Evolutionary conservation across 2,888 invertebrate species (phyloP).

Genomic region (Allolobophora icterica): DNA sequence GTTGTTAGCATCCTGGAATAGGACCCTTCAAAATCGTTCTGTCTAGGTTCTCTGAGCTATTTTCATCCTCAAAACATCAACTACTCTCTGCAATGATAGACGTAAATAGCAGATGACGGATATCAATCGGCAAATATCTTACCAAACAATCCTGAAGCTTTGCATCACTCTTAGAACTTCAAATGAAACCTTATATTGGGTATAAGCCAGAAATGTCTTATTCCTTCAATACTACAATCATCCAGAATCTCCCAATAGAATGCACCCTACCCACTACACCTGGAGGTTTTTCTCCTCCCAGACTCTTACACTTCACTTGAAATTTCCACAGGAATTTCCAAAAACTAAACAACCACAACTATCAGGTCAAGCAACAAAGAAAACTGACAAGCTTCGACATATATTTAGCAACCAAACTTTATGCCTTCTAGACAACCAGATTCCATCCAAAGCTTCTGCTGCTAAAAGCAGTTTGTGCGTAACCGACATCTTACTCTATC

Average conservation of each 20-base stretch:
- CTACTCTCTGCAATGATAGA: background rate
- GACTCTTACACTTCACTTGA: background rate
- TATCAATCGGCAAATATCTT: background rate
- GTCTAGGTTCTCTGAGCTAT: background rate
- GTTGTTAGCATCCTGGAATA: too few relatives aligned
- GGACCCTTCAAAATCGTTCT: too few relatives aligned
- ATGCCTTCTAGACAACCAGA: background rate
- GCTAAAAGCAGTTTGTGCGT: background rate
- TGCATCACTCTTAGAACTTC: background rate
- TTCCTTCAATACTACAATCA: background rate
- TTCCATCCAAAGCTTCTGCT: background rate
- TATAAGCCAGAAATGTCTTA: background rate
- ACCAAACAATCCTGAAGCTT: background rate
- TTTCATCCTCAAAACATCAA: background rate
- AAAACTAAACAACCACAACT: background rate
- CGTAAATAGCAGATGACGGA: background rate
- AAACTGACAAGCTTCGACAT: too few relatives aligned
- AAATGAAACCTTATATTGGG: background rate
- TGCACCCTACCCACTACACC: background rate
- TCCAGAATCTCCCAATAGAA: background rate
- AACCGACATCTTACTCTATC: too few relatives aligned
- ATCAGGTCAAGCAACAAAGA: too few relatives aligned
- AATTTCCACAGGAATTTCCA: background rate
- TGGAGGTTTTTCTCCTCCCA: background rate
- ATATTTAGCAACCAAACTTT: background rate